Percentiles rank a stretch among this genome's conserved stretches.
phyloP scores from a whole-genome alignment of 2,113 vertebrate genomes.

The Piprites chloris region DNA sequence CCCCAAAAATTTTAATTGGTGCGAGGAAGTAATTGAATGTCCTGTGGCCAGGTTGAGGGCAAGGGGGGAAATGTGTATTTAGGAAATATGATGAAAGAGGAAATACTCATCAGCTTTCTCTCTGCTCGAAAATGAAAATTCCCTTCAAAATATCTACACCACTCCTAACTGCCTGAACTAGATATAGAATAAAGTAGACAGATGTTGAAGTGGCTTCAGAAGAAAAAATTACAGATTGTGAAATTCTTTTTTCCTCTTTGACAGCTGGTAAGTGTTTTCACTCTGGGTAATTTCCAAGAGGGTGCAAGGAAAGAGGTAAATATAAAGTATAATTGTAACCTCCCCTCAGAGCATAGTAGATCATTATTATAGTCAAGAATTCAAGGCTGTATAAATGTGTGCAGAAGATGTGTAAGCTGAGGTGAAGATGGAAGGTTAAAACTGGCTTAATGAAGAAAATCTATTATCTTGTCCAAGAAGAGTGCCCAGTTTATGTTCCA shows the following conservation, averaged over 20 bases:
- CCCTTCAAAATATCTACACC: not conserved
- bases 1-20: not conserved
- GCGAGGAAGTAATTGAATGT: not conserved
- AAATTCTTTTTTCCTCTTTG: conserved; percentile 8
- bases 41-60: fast-evolving
- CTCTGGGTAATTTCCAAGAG: not conserved
- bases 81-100: not conserved
- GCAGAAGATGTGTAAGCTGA: not conserved
- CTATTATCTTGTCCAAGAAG: not conserved
- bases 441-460: not conserved
- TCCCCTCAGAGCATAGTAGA: not conserved
- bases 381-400: not conserved
- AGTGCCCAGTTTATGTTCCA: not conserved
- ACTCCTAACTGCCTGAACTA: not conserved
- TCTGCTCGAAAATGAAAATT: not conserved
- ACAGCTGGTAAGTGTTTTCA: not conserved
- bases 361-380: not conserved
- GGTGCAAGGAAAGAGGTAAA: not conserved
- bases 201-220: not conserved
- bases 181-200: not conserved
- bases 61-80: not conserved
- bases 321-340: not conserved
- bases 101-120: not conserved
- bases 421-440: not conserved
- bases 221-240: not conserved